Conservation (phyloP, 2,797 vertebrate species). For the Tarsius wallacei region DNA sequence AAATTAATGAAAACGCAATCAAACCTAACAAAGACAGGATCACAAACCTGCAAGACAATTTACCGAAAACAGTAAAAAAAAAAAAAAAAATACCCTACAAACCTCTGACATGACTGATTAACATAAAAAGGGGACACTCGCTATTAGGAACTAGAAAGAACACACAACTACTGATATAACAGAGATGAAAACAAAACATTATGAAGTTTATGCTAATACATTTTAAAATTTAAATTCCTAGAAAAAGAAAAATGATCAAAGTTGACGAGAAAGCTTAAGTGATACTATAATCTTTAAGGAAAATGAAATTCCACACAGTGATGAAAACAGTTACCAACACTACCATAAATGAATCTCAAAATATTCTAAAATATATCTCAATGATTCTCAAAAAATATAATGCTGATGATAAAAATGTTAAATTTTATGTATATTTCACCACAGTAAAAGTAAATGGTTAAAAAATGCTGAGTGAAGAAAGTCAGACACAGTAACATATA, state of each 20-base stretch:
- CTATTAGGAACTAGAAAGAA: neutral
- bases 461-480: neutral
- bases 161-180: neutral
- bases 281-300: constrained; percentile 18
- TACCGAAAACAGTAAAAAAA: constrained; percentile 27
- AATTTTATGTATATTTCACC: neutral
- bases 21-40: neutral
- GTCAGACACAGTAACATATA: neutral
- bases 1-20: neutral
- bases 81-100: neutral
- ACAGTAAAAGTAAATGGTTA: constrained; percentile 11
- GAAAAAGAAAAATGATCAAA: constrained; percentile 51
- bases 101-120: neutral
- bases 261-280: neutral
- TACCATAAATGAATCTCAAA: neutral
- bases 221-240: constrained; percentile 25
- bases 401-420: neutral
- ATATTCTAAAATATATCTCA: neutral
- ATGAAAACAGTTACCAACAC: neutral
- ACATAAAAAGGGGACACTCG: neutral
- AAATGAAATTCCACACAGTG: constrained; percentile 6
- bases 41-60: neutral
- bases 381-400: neutral
- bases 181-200: neutral
- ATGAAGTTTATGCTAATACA: neutral